Conservation (phyloP, 2,113 vertebrate species). For the Lepisosteus oculatus region DNA sequence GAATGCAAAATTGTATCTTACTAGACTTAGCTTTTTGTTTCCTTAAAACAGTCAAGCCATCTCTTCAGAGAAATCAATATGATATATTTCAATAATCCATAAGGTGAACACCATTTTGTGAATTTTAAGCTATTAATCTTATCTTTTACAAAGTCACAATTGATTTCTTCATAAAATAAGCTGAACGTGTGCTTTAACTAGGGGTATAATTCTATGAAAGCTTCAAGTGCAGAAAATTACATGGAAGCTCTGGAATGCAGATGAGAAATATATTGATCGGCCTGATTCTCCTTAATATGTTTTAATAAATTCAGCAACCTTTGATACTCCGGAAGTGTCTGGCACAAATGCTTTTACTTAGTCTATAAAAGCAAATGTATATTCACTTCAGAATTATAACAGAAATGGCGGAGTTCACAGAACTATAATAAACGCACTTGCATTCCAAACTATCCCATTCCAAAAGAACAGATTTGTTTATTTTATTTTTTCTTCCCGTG, state of each 20-base stretch:
- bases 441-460: constrained; percentile 8
- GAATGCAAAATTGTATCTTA: too few species aligned
- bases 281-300: constrained; percentile 79
- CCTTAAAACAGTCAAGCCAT: constrained; percentile 47
- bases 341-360: constrained; percentile 57
- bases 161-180: constrained; percentile 82
- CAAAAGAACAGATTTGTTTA: background rate
- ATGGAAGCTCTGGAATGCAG: constrained; percentile 75
- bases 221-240: constrained; percentile 77
- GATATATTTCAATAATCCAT: constrained; percentile 79
- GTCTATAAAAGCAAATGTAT: constrained; percentile 25
- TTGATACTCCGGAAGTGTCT: constrained; percentile 72
- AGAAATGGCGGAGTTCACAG: constrained; percentile 19
- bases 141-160: constrained; percentile 79
- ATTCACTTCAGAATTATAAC: constrained; percentile 14
- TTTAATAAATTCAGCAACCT: constrained; percentile 80
- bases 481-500: too few species aligned
- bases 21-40: too few species aligned
- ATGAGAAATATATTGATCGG: constrained; percentile 80
- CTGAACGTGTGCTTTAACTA: constrained; percentile 69
- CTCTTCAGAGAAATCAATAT: constrained; percentile 63
- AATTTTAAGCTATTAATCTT: constrained; percentile 80
- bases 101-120: constrained; percentile 72
- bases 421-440: constrained; percentile 5
- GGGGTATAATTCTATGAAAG: constrained; percentile 78